Base-by-base conservation (phyloP, 1,140 invertebrate species). In the Zaprionus lachaisei region DNA sequence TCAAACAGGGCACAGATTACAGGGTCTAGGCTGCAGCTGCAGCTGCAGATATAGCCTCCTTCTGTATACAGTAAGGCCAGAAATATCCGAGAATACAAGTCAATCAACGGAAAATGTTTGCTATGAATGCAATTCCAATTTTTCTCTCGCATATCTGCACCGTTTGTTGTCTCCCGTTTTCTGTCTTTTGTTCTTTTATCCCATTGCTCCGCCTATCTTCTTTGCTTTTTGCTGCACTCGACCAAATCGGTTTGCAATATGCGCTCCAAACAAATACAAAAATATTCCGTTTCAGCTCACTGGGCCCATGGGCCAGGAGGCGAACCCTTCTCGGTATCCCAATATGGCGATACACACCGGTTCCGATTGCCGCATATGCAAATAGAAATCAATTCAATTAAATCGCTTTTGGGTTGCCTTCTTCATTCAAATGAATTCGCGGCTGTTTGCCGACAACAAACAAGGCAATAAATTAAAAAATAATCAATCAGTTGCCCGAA, bases 351-450 rank as follows among this genome's bases (percentile, higher is more conserved):
- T 41, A 41, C 12, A 41, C 12, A 14, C 14, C 38, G 38, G 12
- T 41, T 41, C 20, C 7, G n/a, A 51, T 51, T 51, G 24, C 2
- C 20, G 47, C 17, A 51, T 51, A 24, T 51, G 47, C 47, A 51
- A 51, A 51, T 51, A 51, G 11, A 51, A 51, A 51, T 51, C 47
- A 51, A 51, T 51, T 51, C 47, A 51, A 51, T 51, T 51, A 24
- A 51, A 22, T 24, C 47, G 47, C 47, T 51, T 51, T 47, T 51
- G 11, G 17, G 20, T 22, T 51, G 20, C 20, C 47, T 51, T 51
- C 47, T 24, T 24, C 20, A 51, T 51, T 51, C 47, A 24, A 51
- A 12, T 20, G 47, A 12, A 12, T 14, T 51, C 47, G 17, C 20
- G 47, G 4, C 22, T 51, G 20, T 51, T 51, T 51, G 47, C 47